These are phyloP conservation scores for Aleiodes testaceus DNA, from an alignment of 2,888 invertebrate genomes.

Conservation along the genomic window DNA sequence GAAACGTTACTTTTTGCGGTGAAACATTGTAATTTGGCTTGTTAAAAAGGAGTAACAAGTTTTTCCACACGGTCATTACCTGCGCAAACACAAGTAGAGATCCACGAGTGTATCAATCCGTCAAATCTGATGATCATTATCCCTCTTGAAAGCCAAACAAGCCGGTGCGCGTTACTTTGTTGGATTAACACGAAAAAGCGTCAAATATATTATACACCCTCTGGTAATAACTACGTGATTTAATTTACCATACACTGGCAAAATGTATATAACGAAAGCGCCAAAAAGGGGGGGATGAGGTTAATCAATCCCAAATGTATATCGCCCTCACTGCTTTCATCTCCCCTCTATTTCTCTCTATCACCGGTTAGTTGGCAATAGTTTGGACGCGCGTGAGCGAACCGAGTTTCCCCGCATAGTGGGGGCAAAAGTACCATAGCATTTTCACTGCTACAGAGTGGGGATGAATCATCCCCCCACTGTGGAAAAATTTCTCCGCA, in stretches of 20 bases:
- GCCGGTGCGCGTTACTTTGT: constrained; percentile 8
- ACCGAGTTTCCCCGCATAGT: not conserved
- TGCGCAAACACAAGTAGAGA: not conserved
- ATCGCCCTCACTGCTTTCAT: constrained; percentile 35
- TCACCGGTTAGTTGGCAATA: constrained; percentile 37
- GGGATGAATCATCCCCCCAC: constrained; percentile 41
- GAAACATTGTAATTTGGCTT: too few relatives aligned
- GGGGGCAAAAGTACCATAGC: not conserved
- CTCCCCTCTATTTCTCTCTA: constrained; percentile 26
- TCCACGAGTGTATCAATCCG: constrained; percentile 12
- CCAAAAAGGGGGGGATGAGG: constrained; percentile 41
- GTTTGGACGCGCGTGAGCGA: constrained; percentile 29
- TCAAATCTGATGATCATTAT: constrained; percentile 28
- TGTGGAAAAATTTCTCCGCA: not conserved
- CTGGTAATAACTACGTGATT: constrained; percentile 48
- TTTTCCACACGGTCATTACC: not conserved
- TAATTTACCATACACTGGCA: constrained; percentile 43
- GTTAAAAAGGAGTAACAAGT: not conserved
- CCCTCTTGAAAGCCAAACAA: constrained; percentile 19
- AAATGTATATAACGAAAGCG: constrained; percentile 8
- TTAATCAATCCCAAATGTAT: constrained; percentile 50
- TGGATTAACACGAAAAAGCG: constrained; percentile 29
- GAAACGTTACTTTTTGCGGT: too few relatives aligned
- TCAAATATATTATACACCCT: constrained; percentile 39
- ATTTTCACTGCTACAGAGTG: constrained; percentile 2